phyloP scores from a whole-genome alignment of 2,888 invertebrate genomes.

The Poecilus cupreus region DNA sequence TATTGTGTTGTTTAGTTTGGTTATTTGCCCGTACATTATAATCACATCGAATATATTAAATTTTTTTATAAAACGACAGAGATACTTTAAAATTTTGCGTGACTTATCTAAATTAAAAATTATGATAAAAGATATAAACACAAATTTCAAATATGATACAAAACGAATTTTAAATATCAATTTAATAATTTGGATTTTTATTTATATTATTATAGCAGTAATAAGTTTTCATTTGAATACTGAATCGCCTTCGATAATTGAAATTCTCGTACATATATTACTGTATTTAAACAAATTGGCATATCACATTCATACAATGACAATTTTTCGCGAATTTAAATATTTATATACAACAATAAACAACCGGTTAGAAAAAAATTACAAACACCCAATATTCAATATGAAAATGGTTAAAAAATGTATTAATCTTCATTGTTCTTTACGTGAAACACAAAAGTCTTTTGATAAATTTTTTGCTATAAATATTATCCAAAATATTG shows the following conservation, averaged over 20 bases:
- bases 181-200: neutral
- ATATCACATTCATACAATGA: neutral
- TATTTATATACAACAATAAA: conserved; percentile 5
- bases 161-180: neutral
- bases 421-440: neutral
- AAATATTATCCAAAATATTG: neutral
- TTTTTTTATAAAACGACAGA: neutral
- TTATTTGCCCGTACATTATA: neutral
- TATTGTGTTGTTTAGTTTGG: neutral
- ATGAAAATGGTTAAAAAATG: neutral
- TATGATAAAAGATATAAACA: neutral
- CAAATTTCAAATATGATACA: neutral
- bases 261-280: neutral
- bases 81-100: neutral
- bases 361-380: neutral
- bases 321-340: neutral
- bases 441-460: neutral
- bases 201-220: neutral
- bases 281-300: neutral
- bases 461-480: neutral
- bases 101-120: neutral
- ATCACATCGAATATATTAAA: neutral
- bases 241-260: neutral
- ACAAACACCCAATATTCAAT: neutral
- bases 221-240: neutral